Base-by-base conservation (phyloP, 2,888 invertebrate species). In the Orchesella flavescens region DNA sequence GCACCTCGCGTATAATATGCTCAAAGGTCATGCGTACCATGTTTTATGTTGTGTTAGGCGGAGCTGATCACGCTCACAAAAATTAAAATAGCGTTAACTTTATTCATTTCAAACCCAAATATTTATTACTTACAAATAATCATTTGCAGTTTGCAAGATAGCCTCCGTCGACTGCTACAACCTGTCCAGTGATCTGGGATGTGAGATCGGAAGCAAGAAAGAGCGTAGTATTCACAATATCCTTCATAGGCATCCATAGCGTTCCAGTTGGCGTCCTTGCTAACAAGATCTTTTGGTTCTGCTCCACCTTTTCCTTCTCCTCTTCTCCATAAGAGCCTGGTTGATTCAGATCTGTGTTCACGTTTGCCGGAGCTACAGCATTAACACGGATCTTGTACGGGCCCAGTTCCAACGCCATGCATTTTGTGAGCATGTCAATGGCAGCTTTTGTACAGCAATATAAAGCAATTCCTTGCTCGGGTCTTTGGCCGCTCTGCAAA, bases 401-500 rank as follows among this genome's bases (percentile, higher is more conserved):
- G 10, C 23, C 80, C 1, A 80, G 66, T 15, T 80, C 73, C 13
- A 72, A 12, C 1, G 80, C 80, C 72, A 80, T 49, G 5, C 44
- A 24, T 44, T 66, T 80, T 5, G 80, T 80, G 1, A 92, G 85
- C 84, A 90, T 90, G 85, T 92, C 92, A 7, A 92, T 87, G 7
- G 92, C 92, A 7, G 90, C 91, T 87, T 92, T 92, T 4, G 91
- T 89, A 2, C 91, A 89, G 85, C 90, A 86, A 87, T 92, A 92
- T 0, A 90, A 89, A 9, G 21, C 49, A 19, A 49, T 46, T 15
- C 19, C 12, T 1, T 46, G 23, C 19, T 49, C 7, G 15, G 49
- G 23, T 17, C 15, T 1, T 43, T 43, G 15, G n/a, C 24, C 43
- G n/a, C n/a, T 43, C 65, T 65, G 10, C 17, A 17, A 21, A 49